Conservation (phyloP, 2,888 invertebrate species). For the Suillia variegata region DNA sequence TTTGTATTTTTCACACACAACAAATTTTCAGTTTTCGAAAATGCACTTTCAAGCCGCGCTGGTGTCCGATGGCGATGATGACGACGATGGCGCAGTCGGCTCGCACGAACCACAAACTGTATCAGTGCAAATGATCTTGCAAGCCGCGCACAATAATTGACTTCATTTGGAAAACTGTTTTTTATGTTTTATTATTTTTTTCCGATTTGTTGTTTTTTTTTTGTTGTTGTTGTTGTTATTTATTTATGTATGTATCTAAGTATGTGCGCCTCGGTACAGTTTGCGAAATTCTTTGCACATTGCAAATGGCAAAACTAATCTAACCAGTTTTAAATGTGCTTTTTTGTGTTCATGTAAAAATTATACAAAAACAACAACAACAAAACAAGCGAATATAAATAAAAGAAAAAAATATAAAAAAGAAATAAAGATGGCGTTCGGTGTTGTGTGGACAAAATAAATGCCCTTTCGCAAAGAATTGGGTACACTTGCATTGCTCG, state of each 20-base stretch:
- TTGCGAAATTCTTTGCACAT: slow-evolving; percentile 5
- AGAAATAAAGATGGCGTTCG: slow-evolving; percentile 5
- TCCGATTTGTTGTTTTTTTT: background rate
- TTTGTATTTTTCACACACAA: no score
- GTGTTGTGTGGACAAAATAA: slow-evolving; percentile 8
- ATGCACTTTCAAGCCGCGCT: no score
- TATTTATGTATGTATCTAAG: background rate
- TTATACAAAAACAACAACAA: background rate
- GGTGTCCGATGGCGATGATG: no score
- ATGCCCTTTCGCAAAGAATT: background rate
- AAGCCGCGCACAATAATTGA: background rate
- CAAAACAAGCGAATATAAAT: background rate
- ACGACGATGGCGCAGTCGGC: no score
- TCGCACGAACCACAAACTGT: no score
- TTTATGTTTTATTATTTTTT: background rate
- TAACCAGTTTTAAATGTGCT: slow-evolving; percentile 20
- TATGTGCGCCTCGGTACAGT: background rate
- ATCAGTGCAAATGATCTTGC: background rate
- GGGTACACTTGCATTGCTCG: no score
- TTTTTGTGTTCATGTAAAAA: background rate
- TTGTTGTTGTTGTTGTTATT: background rate
- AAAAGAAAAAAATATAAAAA: slow-evolving; percentile 1
- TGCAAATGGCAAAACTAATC: slow-evolving; percentile 15
- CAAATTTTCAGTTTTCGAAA: no score
- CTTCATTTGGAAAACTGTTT: background rate